Base-by-base conservation (phyloP, 2,797 vertebrate species). In the Emys orbicularis region DNA sequence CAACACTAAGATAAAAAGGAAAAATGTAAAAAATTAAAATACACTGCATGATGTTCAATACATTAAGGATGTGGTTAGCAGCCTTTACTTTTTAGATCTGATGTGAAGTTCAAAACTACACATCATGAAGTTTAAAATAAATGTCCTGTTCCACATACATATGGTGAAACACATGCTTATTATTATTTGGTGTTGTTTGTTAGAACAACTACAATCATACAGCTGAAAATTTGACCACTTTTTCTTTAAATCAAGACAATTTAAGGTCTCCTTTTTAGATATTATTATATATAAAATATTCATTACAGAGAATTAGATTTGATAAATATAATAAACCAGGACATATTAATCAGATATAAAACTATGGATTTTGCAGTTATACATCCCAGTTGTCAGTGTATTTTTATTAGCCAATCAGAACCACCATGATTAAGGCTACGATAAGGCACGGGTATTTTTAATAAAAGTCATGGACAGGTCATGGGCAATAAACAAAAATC, bases 231-330 rank as follows among this genome's bases (percentile, higher is more conserved):
- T 27, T 61, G 23, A 90, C 61, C 8, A 80, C 2, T 88, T 37
- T 96, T 94, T 85, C 52, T 86, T 92, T 91, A 91, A 94, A 90
- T 95, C 84, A 92, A 37, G 97, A 96, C 52, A 47, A 95, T 79
- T 29, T 76, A 81, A 91, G 87, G 34, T 61, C 29, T 96, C 13
- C 16, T 41, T n/a, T 94, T 92, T 84, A 87, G 56, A 65, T 21
- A 93, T 91, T 92, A 95, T 68, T 79, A 86, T 34, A 86, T n/a
- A 94, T 81, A 92, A 97, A 94, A 88, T 86, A 93, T 41, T 50
- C 23, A 95, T 89, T 93, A 94, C 59, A 81, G 1, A 16, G 83
- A 47, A n/a, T 96, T 96, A 90, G 49, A 95, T 96, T 96, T 94
- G 56, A 87, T 95, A 82, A 92, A 12, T 86, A 61, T 29, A 95